phyloP scores from a whole-genome alignment of 2,797 vertebrate species.

The Micropoecilia bifurca region DNA sequence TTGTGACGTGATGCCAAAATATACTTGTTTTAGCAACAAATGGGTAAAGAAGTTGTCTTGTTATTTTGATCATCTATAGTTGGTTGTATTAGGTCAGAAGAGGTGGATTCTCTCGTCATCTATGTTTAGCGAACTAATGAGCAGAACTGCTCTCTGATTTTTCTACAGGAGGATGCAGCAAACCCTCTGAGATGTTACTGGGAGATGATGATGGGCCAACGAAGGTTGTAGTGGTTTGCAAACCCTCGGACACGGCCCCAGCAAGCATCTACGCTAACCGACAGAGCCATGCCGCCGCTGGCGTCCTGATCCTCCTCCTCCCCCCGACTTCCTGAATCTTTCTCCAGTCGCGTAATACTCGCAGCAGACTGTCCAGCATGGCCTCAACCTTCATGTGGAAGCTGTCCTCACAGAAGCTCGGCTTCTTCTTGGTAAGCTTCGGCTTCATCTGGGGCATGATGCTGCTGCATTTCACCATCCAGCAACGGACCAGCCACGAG shows the following conservation, averaged over 20 bases:
- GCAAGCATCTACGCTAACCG: slow-evolving; percentile 20
- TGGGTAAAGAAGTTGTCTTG: background rate
- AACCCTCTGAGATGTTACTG: slow-evolving; percentile 49
- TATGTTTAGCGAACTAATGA: slow-evolving; percentile 10
- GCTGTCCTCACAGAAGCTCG: slow-evolving; percentile 98
- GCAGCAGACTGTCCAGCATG: slow-evolving; percentile 79
- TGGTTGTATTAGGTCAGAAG: background rate
- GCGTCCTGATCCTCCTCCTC: slow-evolving; percentile 65
- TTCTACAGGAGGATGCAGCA: slow-evolving; percentile 29
- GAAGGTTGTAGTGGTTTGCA: slow-evolving; percentile 21
- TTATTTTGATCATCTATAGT: background rate
- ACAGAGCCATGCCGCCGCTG: slow-evolving; percentile 66
- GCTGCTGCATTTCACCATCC: slow-evolving; percentile 99
- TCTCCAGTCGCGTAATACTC: slow-evolving; percentile 16
- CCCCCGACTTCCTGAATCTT: slow-evolving; percentile 4
- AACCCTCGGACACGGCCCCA: slow-evolving; percentile 3
- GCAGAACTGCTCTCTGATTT: slow-evolving; percentile 14
- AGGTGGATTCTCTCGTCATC: slow-evolving; percentile 24
- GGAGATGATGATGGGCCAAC: slow-evolving; percentile 56
- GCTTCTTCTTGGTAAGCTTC: slow-evolving; percentile 98
- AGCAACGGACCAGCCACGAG: slow-evolving; percentile 94
- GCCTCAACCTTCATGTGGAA: slow-evolving; percentile 94
- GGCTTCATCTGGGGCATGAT: slow-evolving; percentile 99
- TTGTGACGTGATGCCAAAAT: background rate
- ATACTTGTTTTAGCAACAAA: background rate